Evolutionary conservation across 2,113 vertebrate species (phyloP).

Genomic region (Diglossa brunneiventris): DNA sequence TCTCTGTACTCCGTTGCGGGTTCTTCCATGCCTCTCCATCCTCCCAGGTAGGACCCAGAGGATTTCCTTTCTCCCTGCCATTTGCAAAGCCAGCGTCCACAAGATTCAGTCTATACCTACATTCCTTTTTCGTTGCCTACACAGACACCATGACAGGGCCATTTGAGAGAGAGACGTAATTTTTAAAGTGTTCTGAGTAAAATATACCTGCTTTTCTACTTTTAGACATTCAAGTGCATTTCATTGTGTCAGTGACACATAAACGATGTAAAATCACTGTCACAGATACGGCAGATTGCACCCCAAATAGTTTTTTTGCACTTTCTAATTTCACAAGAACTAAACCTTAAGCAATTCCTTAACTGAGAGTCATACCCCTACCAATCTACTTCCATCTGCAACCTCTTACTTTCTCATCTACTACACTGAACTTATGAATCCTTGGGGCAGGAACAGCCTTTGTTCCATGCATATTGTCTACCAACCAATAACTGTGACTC

Average conservation of each 20-base stretch:
- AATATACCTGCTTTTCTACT: not conserved
- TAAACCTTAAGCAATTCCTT: not conserved
- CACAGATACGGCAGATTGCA: not conserved
- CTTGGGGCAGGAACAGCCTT: not conserved
- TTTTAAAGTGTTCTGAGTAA: not conserved
- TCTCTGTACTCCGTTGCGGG: rapidly evolving
- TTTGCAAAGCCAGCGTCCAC: not conserved
- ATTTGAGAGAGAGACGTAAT: not conserved
- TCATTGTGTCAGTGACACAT: not conserved
- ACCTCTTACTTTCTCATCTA: not conserved
- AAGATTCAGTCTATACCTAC: not conserved
- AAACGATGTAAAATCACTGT: not conserved
- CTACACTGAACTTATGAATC: not conserved
- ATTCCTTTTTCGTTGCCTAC: not conserved
- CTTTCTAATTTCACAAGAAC: not conserved
- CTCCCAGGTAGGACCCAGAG: not conserved
- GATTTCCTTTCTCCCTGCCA: not conserved
- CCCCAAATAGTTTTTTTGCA: not conserved
- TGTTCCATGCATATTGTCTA: not conserved
- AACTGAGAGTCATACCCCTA: not conserved
- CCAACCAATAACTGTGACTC: not conserved
- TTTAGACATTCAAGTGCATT: not conserved
- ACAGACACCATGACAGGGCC: not conserved
- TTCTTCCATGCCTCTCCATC: not conserved
- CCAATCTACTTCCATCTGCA: not conserved